Evolutionary conservation across 2,888 invertebrate species (phyloP).

Genomic region (Scaptomyza cyrtandrae): DNA sequence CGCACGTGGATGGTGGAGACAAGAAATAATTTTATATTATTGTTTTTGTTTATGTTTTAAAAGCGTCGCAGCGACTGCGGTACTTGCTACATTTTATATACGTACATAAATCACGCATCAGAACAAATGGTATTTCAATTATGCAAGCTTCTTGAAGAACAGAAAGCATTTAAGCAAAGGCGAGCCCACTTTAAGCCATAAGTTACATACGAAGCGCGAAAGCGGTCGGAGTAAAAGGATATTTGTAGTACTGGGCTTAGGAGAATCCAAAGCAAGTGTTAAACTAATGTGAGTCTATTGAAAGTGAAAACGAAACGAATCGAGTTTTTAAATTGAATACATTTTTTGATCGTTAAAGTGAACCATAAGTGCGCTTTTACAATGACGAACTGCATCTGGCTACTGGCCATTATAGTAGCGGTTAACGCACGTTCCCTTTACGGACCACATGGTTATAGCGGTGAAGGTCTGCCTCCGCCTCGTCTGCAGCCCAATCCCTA

Average conservation of each 20-base stretch:
- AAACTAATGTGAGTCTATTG: slow-evolving; percentile 22
- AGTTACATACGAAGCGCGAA: slow-evolving; percentile 34
- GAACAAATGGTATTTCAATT: slow-evolving; percentile 63
- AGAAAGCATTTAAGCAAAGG: slow-evolving; percentile 53
- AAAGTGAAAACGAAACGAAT: slow-evolving; percentile 6
- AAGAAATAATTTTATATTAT: not conserved
- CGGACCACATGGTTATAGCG: slow-evolving; percentile 16
- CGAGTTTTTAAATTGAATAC: not conserved
- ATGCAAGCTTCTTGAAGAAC: slow-evolving; percentile 61
- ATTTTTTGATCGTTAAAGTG: not conserved
- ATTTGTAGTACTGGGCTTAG: slow-evolving; percentile 8
- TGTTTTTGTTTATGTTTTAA: slow-evolving; percentile 3
- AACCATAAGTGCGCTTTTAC: slow-evolving; percentile 3
- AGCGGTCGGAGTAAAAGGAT: slow-evolving; percentile 33
- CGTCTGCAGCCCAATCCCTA: slow-evolving; percentile 35
- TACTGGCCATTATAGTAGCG: slow-evolving; percentile 42
- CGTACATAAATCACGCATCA: slow-evolving; percentile 62
- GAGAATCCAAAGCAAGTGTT: not conserved
- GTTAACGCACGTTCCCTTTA: slow-evolving; percentile 43
- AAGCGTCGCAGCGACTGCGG: slow-evolving; percentile 15
- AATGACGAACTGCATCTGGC: slow-evolving; percentile 59
- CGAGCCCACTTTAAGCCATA: slow-evolving; percentile 38
- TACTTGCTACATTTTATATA: slow-evolving; percentile 16
- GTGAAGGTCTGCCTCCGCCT: slow-evolving; percentile 20
- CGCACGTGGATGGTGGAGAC: slow-evolving; percentile 47